Percentiles rank a stretch among this genome's conserved stretches.
These are phyloP conservation scores for Cardiocondyla obscurior DNA, from an alignment of 1,140 invertebrate genomes.

Conservation along the genomic window DNA sequence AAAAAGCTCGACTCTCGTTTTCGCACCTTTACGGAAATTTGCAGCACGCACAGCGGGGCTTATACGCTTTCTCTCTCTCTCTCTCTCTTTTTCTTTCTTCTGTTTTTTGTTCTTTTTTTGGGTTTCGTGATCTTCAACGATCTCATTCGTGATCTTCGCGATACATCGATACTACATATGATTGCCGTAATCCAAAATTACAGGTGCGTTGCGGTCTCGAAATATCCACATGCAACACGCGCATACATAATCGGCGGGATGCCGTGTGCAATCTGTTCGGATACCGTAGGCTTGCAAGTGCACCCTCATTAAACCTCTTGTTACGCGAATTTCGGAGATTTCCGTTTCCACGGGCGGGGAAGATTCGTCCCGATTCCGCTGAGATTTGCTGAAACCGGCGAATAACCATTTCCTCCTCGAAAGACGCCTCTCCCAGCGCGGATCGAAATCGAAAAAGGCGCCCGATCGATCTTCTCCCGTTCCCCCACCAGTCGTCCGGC, in stretches of 20 bases:
- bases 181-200: slow-evolving; percentile 73
- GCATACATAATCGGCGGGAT: slow-evolving; percentile 58
- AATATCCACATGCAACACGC: slow-evolving; percentile 54
- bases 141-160: slow-evolving; percentile 50
- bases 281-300: background rate
- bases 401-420: slow-evolving; percentile 11
- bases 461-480: background rate
- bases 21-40: slow-evolving; percentile 41
- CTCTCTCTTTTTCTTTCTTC: background rate
- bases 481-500: background rate
- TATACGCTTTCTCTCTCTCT: no score
- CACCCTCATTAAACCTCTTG: slow-evolving; percentile 50
- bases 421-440: background rate
- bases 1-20: slow-evolving; percentile 19
- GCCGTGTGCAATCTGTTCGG: slow-evolving; percentile 7
- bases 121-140: no score
- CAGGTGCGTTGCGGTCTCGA: slow-evolving; percentile 50
- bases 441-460: background rate
- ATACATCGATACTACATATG: slow-evolving; percentile 34
- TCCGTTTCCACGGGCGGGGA: slow-evolving; percentile 10
- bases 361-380: background rate
- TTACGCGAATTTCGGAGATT: slow-evolving; percentile 38
- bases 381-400: background rate
- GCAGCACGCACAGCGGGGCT: slow-evolving; percentile 12
- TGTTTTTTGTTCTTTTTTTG: background rate